These are phyloP conservation scores for Pomacea canaliculata DNA, from an alignment of 2,888 invertebrate species.

Conservation along the genomic window DNA sequence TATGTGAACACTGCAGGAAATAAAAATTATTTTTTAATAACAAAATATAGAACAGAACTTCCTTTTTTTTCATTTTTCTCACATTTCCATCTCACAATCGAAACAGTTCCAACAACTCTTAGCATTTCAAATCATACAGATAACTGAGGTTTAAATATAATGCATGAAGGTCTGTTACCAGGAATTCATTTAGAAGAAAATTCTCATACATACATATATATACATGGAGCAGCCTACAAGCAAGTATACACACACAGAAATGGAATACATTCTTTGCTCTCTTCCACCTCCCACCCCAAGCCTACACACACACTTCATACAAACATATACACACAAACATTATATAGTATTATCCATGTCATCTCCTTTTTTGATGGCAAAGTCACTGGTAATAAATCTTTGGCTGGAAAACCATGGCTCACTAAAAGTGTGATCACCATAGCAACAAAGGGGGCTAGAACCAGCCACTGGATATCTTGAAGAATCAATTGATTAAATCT, in stretches of 20 bases:
- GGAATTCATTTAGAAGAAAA: neutral
- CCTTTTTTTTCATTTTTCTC: neutral
- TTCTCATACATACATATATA: neutral
- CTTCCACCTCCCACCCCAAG: neutral
- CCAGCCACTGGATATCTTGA: slow-evolving; percentile 61
- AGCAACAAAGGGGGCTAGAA: slow-evolving; percentile 61
- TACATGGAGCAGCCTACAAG: neutral
- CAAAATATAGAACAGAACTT: neutral
- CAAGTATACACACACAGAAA: slow-evolving; percentile 1
- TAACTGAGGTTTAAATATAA: neutral
- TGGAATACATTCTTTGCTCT: neutral
- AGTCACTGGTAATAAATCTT: slow-evolving; percentile 60
- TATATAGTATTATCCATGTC: neutral
- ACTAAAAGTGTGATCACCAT: slow-evolving; percentile 58
- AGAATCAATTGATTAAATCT: slow-evolving; percentile 60
- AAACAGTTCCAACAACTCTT: neutral
- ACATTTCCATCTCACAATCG: neutral
- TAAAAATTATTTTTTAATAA: neutral
- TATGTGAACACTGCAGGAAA: neutral
- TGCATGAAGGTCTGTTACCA: neutral
- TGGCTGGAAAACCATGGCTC: slow-evolving; percentile 61
- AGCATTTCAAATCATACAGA: neutral
- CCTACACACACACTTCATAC: neutral
- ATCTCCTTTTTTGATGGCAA: slow-evolving; percentile 49
- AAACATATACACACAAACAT: slow-evolving; percentile 4